Percentiles rank a stretch among this genome's conserved stretches.
phyloP scores from a whole-genome alignment of 2,797 vertebrate genomes.

The Lepus townsendii region DNA sequence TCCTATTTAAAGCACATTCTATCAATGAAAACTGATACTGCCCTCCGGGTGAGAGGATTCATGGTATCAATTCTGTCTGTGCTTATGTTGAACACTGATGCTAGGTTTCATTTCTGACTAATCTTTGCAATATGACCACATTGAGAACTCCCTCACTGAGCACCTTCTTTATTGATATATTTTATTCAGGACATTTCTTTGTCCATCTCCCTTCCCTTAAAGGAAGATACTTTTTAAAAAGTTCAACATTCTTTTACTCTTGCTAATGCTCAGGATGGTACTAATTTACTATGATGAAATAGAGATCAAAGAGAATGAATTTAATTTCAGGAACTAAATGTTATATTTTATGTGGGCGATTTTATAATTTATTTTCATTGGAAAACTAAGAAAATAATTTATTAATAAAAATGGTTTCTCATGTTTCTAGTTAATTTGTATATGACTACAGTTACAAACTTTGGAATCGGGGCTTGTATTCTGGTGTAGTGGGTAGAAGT shows the following conservation, averaged over 20 bases:
- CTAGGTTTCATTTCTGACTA: constrained; percentile 48
- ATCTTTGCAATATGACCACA: constrained; percentile 8
- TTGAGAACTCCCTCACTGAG: not conserved
- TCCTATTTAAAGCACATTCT: not conserved
- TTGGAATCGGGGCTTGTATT: no score
- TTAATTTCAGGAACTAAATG: constrained; percentile 56
- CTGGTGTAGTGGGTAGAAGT: no score
- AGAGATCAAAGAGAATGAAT: not conserved
- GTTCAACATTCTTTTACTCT: not conserved
- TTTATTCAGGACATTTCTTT: constrained; percentile 8
- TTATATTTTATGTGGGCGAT: not conserved
- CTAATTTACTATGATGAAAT: not conserved
- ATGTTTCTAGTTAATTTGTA: not conserved
- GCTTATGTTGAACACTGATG: not conserved
- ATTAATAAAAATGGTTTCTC: not conserved
- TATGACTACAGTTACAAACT: not conserved
- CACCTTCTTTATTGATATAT: not conserved
- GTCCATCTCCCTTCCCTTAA: not conserved
- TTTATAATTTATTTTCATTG: constrained; percentile 7
- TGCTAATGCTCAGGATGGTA: not conserved
- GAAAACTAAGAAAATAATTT: not conserved
- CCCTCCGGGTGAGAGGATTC: not conserved
- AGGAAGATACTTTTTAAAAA: not conserved
- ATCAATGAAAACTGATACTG: constrained; percentile 9
- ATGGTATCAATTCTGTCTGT: not conserved